Base-by-base conservation (phyloP, 1,140 invertebrate species). In the Trichoplusia ni region DNA sequence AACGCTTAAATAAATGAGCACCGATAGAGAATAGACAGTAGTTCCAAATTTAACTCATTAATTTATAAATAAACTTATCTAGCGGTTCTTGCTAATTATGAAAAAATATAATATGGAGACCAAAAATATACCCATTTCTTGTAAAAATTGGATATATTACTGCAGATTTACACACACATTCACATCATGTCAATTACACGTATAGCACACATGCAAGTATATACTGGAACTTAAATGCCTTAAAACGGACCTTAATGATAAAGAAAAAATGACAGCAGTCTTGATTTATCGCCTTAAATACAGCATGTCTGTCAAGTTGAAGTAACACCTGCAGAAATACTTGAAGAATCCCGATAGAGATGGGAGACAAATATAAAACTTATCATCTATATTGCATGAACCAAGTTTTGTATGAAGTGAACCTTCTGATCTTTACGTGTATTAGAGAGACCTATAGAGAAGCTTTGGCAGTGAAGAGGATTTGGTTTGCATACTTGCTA, bases 401-500 rank as follows among this genome's bases (percentile, higher is more conserved):
- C n/a, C 13, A 37, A 5, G 13, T 37, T 37, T 37, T 37, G 13
- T 29, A 27, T 47, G 9, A 25, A 47, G 44, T 27, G 11, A 13
- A 47, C 25, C 44, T 47, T 47, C 3, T n/a, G 6, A 9, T 29
- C 1, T n/a, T 5, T 13, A 31, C 25, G 18, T 33, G 23, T 33
- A 4, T 33, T 33, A 51, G 11, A 19, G 3, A 27, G 42, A 47
- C 53, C 46, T 60, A 67, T 9, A 46, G 33, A 61, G 53, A 49
- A 68, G 75, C 86, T 90, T 90, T 90, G 86, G 88, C 86, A 88
- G 81, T 80, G 54, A 75, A 82, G 74, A 81, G 73, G 64, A 79
- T 85, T 90, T 86, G 80, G 78, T 71, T 58, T 42, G 27, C 29
- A 40, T 73, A 67, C 35, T 74, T 74, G 27, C 42, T 47, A 77